Percentiles rank a stretch among this genome's conserved stretches.
Conservation (phyloP, 2,113 vertebrate genomes). For the Apeltes quadracus region DNA sequence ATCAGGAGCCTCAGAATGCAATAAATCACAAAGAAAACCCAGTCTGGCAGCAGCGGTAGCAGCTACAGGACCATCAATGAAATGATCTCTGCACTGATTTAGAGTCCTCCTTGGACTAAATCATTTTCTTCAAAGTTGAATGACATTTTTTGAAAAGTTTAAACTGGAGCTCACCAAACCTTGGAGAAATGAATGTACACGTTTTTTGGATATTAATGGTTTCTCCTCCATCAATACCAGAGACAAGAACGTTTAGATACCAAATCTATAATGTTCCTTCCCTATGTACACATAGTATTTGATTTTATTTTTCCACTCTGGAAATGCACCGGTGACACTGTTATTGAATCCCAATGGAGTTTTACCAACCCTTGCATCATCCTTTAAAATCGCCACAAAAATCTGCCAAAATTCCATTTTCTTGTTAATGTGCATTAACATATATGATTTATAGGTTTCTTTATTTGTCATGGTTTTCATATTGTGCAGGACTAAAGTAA, state of each 20-base stretch:
- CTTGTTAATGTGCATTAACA: too few species aligned
- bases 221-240: neutral
- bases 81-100: neutral
- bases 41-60: constrained; percentile 8
- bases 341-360: too few species aligned
- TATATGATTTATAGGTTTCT: neutral
- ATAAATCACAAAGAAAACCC: constrained; percentile 60
- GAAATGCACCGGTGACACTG: neutral
- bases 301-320: neutral
- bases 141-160: neutral
- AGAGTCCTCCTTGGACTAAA: neutral
- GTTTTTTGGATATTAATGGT: neutral
- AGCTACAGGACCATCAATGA: neutral
- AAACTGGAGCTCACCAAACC: neutral
- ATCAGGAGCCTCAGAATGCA: constrained; percentile 56
- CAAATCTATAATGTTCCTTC: neutral
- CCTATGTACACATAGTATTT: neutral
- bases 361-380: neutral
- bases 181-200: neutral
- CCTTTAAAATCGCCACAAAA: too few species aligned
- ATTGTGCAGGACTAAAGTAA: neutral
- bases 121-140: neutral
- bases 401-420: too few species aligned
- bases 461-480: neutral
- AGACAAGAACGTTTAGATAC: neutral